Evolutionary conservation across 30 jellyfish, hydroid and myxozoan genomes (phyloP).

Genomic region (Aurelia sp.): DNA sequence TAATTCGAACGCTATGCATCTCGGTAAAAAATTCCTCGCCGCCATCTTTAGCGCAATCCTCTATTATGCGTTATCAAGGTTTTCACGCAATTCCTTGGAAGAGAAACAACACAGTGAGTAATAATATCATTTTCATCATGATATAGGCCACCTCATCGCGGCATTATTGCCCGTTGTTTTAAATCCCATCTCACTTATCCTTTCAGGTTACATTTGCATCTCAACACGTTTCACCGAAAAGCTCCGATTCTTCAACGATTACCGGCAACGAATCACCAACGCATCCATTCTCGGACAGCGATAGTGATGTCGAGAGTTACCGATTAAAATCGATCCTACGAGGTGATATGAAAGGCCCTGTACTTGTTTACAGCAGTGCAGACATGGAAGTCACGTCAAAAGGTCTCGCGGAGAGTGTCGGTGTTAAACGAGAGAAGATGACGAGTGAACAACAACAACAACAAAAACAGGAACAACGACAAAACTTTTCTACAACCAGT

Average conservation of each 20-base stretch:
- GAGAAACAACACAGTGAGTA: no score
- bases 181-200: neutral
- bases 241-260: constrained; percentile 84
- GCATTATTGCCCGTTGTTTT: no score
- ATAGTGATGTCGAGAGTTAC: constrained; percentile 85
- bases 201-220: constrained; percentile 69
- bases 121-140: no score
- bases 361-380: constrained; percentile 72
- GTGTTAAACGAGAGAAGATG: constrained; percentile 1
- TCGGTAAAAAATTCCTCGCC: no score
- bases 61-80: no score
- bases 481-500: neutral
- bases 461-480: neutral
- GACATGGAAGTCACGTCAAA: constrained; percentile 47
- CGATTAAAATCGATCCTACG: constrained; percentile 87
- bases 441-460: neutral
- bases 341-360: constrained; percentile 87
- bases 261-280: constrained; percentile 89
- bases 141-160: no score
- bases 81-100: no score
- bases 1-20: no score
- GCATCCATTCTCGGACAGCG: constrained; percentile 90
- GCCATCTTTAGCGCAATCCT: no score
- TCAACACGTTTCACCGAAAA: constrained; percentile 50
- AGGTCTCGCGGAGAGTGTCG: constrained; percentile 43